Conservation (phyloP, 1,140 invertebrate species). For the Lordiphosa clarofinis region DNA sequence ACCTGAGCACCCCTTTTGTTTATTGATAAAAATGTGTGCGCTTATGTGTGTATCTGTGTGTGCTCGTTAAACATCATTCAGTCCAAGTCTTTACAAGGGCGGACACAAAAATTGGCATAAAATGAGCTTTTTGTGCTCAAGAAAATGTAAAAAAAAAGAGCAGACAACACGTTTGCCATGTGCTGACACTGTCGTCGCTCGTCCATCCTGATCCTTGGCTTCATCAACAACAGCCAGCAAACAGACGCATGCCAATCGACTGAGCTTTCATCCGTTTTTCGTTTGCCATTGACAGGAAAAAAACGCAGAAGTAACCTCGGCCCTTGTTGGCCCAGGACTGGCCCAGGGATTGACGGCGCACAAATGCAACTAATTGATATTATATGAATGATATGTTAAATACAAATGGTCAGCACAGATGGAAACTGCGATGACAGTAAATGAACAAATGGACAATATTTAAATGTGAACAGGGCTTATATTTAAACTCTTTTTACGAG, state of each 20-base stretch:
- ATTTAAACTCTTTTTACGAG: too few relatives aligned
- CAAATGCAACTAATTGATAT: slow-evolving; percentile 76
- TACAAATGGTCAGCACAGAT: slow-evolving; percentile 52
- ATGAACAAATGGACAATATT: slow-evolving; percentile 41
- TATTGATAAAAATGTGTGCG: neutral
- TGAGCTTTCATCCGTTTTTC: slow-evolving; percentile 41
- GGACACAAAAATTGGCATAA: slow-evolving; percentile 62
- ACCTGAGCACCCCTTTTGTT: slow-evolving; percentile 24
- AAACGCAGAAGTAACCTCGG: slow-evolving; percentile 12
- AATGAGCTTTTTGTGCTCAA: slow-evolving; percentile 56
- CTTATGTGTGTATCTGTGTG: neutral
- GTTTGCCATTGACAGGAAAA: slow-evolving; percentile 32
- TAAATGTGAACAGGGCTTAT: slow-evolving; percentile 18
- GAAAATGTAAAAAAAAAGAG: slow-evolving; percentile 6
- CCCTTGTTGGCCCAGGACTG: slow-evolving; percentile 19
- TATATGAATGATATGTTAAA: slow-evolving; percentile 75
- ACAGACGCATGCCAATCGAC: slow-evolving; percentile 61
- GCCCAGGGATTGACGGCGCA: slow-evolving; percentile 23
- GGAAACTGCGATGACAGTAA: slow-evolving; percentile 11
- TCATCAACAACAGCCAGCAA: slow-evolving; percentile 44
- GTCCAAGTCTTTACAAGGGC: slow-evolving; percentile 1
- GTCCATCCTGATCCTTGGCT: slow-evolving; percentile 18
- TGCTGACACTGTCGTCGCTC: slow-evolving; percentile 45
- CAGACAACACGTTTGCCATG: slow-evolving; percentile 35
- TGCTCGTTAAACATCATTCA: slow-evolving; percentile 61